Conservation (phyloP, 2,113 vertebrate genomes). For the Anolis sagrei region DNA sequence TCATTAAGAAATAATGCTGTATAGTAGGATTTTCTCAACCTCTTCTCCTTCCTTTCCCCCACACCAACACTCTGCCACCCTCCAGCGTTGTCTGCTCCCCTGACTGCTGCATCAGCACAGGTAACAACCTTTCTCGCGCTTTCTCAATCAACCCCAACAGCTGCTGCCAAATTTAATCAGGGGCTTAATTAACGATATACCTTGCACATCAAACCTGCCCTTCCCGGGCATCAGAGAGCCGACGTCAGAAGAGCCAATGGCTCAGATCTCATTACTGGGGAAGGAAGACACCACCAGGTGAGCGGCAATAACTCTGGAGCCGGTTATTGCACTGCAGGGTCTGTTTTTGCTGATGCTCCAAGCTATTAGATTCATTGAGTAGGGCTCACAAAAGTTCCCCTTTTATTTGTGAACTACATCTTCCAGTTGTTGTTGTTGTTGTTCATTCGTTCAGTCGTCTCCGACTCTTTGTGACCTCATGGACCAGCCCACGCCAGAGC, state of each 20-base stretch:
- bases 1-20: slow-evolving; percentile 80
- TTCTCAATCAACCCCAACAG: slow-evolving; percentile 55
- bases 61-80: too few relatives aligned
- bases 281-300: background rate
- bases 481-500: too few relatives aligned
- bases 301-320: background rate
- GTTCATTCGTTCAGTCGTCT: too few relatives aligned
- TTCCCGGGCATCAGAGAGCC: background rate
- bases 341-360: background rate
- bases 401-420: background rate
- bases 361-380: background rate
- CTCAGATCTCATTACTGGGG: background rate
- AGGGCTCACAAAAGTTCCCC: background rate
- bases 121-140: slow-evolving; percentile 60
- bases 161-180: slow-evolving; percentile 68
- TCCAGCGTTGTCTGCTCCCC: background rate
- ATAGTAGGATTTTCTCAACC: slow-evolving; percentile 73
- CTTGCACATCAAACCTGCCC: background rate
- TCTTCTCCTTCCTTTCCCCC: background rate
- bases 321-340: too few relatives aligned
- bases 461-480: too few relatives aligned
- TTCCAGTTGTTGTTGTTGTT: too few relatives aligned
- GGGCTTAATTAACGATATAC: slow-evolving; percentile 59
- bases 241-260: background rate
- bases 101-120: slow-evolving; percentile 75